A percentile compares a stretch with the other conserved stretches of the same genome.
These are phyloP conservation scores for Typhlichthys eigenmanni DNA, from an alignment of 2,797 vertebrate genomes.

Conservation along the genomic window DNA sequence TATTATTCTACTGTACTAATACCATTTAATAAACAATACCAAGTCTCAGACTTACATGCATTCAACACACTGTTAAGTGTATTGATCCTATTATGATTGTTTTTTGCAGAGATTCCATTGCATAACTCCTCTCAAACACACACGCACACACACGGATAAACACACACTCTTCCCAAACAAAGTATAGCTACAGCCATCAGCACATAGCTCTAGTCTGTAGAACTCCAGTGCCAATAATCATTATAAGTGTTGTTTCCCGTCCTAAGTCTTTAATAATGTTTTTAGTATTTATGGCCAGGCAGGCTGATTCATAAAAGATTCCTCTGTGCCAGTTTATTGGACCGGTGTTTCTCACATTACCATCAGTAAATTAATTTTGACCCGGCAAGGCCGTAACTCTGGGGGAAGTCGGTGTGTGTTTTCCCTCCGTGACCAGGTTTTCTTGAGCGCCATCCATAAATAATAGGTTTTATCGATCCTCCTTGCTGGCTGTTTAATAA, in stretches of 20 bases:
- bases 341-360: conserved; percentile 63
- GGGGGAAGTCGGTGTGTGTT: conserved; percentile 40
- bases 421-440: conserved; percentile 63
- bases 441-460: conserved; percentile 75
- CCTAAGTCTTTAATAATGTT: conserved; percentile 65
- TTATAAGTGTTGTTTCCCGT: conserved; percentile 69
- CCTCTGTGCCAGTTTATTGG: conserved; percentile 64
- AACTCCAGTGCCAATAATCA: conserved; percentile 64
- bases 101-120: no score
- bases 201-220: conserved; percentile 3
- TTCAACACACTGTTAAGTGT: no score
- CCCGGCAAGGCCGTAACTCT: conserved; percentile 63
- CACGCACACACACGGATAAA: no score
- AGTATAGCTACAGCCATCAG: background rate
- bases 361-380: conserved; percentile 79
- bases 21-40: no score
- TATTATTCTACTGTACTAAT: no score
- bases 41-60: no score
- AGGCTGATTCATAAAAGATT: conserved; percentile 66
- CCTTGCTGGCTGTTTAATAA: conserved; percentile 72
- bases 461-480: conserved; percentile 78
- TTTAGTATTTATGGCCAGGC: conserved; percentile 69
- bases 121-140: no score
- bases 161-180: no score
- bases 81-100: no score